Conservation (phyloP, 2,797 vertebrate species). For the Pseudochirops corinnae region DNA sequence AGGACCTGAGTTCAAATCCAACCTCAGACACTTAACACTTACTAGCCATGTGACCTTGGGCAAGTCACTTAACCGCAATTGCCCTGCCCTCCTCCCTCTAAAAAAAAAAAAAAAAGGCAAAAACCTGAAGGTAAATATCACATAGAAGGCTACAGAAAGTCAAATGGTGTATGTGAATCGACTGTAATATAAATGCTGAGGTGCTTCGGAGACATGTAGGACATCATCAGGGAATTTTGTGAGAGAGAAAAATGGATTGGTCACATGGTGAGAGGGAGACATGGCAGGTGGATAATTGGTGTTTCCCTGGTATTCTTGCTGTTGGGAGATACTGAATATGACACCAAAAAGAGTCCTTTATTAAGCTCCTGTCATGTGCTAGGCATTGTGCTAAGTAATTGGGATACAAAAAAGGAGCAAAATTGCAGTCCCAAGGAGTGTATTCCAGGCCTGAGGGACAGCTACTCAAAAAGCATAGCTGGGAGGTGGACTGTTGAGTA, state of each 20-base stretch:
- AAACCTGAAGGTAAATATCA: neutral
- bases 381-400: neutral
- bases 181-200: neutral
- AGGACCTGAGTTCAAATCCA: no score
- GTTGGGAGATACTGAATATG: neutral
- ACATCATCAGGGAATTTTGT: neutral
- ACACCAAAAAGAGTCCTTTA: neutral
- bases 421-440: neutral
- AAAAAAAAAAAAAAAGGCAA: neutral
- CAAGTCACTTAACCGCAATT: no score
- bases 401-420: neutral
- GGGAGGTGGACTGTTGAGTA: neutral
- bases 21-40: no score
- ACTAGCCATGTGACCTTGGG: no score
- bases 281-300: neutral
- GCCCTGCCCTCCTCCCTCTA: no score
- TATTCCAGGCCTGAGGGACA: neutral
- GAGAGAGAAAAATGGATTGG: neutral
- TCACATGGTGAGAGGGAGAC: neutral
- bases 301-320: neutral
- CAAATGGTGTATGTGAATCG: neutral
- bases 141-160: neutral
- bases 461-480: neutral
- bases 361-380: neutral
- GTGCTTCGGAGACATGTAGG: neutral